Conservation (phyloP, 2,797 vertebrate genomes). For the Semaprochilodus insignis region DNA sequence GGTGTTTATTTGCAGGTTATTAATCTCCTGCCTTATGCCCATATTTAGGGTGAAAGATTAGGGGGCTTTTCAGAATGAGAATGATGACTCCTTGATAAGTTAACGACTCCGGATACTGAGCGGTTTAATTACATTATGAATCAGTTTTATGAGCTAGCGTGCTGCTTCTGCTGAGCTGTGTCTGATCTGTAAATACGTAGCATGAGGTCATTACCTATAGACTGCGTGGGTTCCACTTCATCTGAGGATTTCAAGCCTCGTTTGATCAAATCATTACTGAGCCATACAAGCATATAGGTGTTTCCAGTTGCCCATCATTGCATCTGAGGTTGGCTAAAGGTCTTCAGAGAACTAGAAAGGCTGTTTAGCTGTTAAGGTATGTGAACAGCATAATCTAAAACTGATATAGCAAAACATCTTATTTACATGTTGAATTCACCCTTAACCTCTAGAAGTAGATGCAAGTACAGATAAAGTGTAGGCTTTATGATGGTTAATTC, state of each 20-base stretch:
- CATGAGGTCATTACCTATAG: conserved; percentile 12
- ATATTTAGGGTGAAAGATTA: conserved; percentile 42
- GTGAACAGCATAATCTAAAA: not conserved
- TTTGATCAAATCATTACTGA: conserved; percentile 30
- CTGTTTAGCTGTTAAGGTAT: conserved; percentile 4
- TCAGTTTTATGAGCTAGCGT: conserved; percentile 38
- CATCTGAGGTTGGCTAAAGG: not conserved
- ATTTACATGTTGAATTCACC: too few species aligned
- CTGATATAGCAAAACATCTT: not conserved
- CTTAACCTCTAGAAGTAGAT: not conserved
- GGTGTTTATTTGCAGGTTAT: conserved; percentile 61
- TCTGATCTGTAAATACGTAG: conserved; percentile 19
- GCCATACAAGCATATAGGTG: conserved; percentile 2
- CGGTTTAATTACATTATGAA: conserved; percentile 55
- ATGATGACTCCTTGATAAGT: conserved; percentile 53
- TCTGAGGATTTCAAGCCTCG: conserved; percentile 2
- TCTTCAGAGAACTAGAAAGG: not conserved
- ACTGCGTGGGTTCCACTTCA: conserved; percentile 6
- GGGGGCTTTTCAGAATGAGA: conserved; percentile 37
- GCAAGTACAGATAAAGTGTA: not conserved
- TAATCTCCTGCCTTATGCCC: conserved; percentile 50
- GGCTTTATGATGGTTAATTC: not conserved
- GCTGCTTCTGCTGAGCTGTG: conserved; percentile 23
- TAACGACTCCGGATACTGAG: conserved; percentile 34
- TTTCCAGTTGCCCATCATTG: not conserved